Evolutionary conservation across 2,113 vertebrate species (phyloP), one percentile per base, ranked within the genome.

Genomic region (Cynocephalus volans): DNA sequence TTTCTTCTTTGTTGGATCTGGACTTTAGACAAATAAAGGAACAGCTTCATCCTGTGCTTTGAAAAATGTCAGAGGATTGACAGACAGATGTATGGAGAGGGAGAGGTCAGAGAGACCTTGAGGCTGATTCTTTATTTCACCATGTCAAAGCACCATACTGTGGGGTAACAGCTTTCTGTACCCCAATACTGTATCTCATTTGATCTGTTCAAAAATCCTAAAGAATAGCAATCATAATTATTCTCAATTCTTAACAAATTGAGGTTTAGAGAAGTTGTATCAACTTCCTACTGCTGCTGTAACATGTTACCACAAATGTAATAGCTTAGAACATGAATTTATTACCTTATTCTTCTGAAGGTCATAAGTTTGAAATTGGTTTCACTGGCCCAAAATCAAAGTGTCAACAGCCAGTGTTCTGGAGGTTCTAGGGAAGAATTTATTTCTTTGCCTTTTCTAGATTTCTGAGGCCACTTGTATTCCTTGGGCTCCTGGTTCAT

Each of bases 191-290:
- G 8, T 45, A 58, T 45, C 45, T 80, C 33, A 88, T 88, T 58
- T 93, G 33, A 90, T 76, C 9, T 83, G 19, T 5, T 95, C 9
- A 87, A 83, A 90, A 79, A 31, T 28, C 28, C 19, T 85, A 88
- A 88, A 24, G 36, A 77, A 54, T 77, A 48, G 19, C 14, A 91
- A 15, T 41, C 28, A 70, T 24, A 36, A 45, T 54, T 23, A 17
- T 56, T 93, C 13, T 83, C 54, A 69, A 15, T 48, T 83, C 80
- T 88, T 50, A 93, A 73, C n/a, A 84, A 92, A 64, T 3, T 18
- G 21, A 87, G 10, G 3, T 33, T 73, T 75, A 52, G n/a, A 56
- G 15, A 88, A 6, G 1, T 48, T 45, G 4, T 45, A 50, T 88
- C 76, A 65, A 18, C 52, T 69, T 96, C 23, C 56, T 50, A 8